These are phyloP conservation scores for zebrafish (Danio rerio) DNA, from an alignment of 2,113 vertebrate species.

Conservation along the genomic window DNA sequence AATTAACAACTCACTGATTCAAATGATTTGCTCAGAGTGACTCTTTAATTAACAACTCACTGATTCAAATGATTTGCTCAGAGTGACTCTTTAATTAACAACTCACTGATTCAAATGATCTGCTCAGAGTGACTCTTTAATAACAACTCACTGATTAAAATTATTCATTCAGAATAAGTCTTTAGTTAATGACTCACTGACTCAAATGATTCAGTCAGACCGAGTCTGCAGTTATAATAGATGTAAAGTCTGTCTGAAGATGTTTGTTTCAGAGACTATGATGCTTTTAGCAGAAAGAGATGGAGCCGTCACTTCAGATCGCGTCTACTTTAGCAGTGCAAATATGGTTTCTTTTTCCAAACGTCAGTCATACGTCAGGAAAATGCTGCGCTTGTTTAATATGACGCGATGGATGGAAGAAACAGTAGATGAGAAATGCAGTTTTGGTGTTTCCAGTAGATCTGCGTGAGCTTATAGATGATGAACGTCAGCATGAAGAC, in stretches of 20 bases:
- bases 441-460: background rate
- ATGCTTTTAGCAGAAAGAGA: background rate
- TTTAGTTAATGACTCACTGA: no score
- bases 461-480: background rate
- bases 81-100: no score
- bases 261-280: background rate
- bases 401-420: background rate
- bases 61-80: no score
- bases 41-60: no score
- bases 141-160: no score
- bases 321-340: background rate
- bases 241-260: background rate
- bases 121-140: no score
- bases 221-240: background rate
- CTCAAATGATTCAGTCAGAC: no score
- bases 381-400: background rate
- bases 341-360: constrained; percentile 19
- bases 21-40: no score
- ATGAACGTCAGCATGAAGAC: background rate
- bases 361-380: constrained; percentile 6
- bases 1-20: no score
- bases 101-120: no score
- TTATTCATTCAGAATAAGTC: no score
- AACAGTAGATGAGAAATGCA: background rate
- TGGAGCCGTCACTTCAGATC: constrained; percentile 23